These are phyloP conservation scores for Graptemys geographica DNA, from an alignment of 2,797 vertebrate genomes.

Conservation along the genomic window DNA sequence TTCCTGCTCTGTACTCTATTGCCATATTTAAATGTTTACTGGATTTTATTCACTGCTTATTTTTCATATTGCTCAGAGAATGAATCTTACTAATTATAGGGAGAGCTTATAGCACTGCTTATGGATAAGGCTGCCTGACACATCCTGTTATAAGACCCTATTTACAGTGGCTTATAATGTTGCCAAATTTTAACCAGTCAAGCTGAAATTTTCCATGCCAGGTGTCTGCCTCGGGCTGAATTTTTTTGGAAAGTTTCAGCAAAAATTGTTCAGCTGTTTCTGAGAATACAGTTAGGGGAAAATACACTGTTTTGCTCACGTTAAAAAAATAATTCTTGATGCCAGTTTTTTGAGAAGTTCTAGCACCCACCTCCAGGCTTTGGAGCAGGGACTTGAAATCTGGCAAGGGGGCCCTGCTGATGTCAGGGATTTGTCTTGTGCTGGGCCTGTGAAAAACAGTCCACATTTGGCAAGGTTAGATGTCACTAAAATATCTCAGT, in stretches of 20 bases:
- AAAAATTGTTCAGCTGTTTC: background rate
- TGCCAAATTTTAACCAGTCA: background rate
- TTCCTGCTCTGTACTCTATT: background rate
- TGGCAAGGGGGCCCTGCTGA: background rate
- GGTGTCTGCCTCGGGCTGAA: background rate
- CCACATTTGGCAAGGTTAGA: background rate
- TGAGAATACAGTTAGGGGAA: background rate
- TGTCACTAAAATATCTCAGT: background rate
- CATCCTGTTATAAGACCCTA: background rate
- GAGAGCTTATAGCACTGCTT: background rate
- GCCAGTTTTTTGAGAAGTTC: background rate
- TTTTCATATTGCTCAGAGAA: background rate
- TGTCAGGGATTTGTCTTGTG: slow-evolving; percentile 7
- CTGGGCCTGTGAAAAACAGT: background rate
- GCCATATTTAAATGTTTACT: background rate
- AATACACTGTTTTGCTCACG: background rate
- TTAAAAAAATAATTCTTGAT: background rate
- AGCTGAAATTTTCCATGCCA: background rate
- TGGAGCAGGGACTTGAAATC: background rate
- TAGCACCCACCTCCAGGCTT: background rate
- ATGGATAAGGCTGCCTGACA: background rate
- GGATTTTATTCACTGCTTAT: background rate
- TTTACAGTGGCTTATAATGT: background rate
- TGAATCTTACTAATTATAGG: background rate
- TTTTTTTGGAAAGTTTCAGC: background rate